These are phyloP conservation scores for Tonatia bakeri DNA, from an alignment of 2,113 vertebrate genomes.

Conservation along the genomic window DNA sequence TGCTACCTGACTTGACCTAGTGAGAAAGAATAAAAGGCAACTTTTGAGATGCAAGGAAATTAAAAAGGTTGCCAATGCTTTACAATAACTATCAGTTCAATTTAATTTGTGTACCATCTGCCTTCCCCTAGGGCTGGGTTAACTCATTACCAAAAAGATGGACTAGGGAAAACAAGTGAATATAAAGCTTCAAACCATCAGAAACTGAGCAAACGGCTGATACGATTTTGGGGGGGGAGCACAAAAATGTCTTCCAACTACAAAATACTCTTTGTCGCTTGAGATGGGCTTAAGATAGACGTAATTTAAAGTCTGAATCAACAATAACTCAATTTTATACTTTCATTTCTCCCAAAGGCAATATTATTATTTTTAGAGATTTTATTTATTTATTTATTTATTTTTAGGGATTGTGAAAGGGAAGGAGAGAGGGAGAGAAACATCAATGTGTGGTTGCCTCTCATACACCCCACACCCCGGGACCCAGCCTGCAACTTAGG, in stretches of 20 bases:
- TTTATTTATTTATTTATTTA: no score
- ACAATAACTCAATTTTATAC: background rate
- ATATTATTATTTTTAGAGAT: background rate
- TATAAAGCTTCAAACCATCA: slow-evolving; percentile 2
- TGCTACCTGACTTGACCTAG: background rate
- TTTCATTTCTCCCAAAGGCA: background rate
- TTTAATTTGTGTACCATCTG: background rate
- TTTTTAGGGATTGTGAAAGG: no score
- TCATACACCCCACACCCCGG: no score
- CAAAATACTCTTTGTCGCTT: background rate
- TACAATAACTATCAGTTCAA: background rate
- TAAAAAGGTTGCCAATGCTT: background rate
- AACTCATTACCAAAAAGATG: background rate
- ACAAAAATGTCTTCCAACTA: background rate
- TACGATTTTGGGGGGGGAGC: background rate
- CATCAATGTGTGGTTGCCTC: no score
- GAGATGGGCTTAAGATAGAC: background rate
- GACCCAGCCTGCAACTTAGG: no score
- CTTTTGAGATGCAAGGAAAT: background rate
- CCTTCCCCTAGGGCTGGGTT: background rate
- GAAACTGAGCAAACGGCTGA: background rate
- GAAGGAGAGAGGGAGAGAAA: no score
- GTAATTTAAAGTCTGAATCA: background rate
- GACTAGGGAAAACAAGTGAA: background rate
- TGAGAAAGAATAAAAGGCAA: background rate